Percentiles rank a stretch among this genome's conserved stretches.
These are phyloP conservation scores for Criorhina ranunculi DNA, from an alignment of 2,888 invertebrate genomes.

Conservation along the genomic window DNA sequence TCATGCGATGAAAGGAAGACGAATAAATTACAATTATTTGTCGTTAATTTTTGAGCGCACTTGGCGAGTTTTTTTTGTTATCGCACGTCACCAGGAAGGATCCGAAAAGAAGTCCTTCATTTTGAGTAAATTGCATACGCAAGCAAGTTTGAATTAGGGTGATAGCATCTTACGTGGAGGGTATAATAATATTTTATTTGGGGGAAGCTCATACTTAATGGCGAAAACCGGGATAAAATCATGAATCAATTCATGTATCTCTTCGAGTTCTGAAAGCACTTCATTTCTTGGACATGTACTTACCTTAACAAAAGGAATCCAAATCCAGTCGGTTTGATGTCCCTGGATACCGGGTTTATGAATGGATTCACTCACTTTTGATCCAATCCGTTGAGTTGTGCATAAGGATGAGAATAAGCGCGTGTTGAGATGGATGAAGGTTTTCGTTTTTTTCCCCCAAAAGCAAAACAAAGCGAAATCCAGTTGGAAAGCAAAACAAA, in stretches of 20 bases:
- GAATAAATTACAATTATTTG: conserved; percentile 75
- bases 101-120: conserved; percentile 42
- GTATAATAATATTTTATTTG: neutral
- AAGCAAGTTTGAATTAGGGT: conserved; percentile 28
- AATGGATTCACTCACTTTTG: conserved; percentile 23
- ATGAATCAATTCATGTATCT: conserved; percentile 42
- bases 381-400: conserved; percentile 36
- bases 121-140: conserved; percentile 58
- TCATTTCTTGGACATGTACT: conserved; percentile 33
- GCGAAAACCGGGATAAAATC: conserved; percentile 45
- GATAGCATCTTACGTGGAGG: conserved; percentile 8
- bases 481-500: conserved; percentile 15
- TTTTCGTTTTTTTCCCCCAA: conserved; percentile 1
- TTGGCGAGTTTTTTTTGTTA: conserved; percentile 65
- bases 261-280: conserved; percentile 20
- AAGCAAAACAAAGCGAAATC: conserved; percentile 8
- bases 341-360: conserved; percentile 39
- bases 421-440: neutral
- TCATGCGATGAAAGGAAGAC: conserved; percentile 4
- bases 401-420: conserved; percentile 24
- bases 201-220: neutral
- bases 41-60: conserved; percentile 72
- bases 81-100: conserved; percentile 61
- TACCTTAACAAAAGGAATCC: conserved; percentile 58
- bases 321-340: conserved; percentile 36